Evolutionary conservation across 2,888 invertebrate species (phyloP), one percentile per base, ranked within the genome.

Genomic region (Herminia tarsipennalis): DNA sequence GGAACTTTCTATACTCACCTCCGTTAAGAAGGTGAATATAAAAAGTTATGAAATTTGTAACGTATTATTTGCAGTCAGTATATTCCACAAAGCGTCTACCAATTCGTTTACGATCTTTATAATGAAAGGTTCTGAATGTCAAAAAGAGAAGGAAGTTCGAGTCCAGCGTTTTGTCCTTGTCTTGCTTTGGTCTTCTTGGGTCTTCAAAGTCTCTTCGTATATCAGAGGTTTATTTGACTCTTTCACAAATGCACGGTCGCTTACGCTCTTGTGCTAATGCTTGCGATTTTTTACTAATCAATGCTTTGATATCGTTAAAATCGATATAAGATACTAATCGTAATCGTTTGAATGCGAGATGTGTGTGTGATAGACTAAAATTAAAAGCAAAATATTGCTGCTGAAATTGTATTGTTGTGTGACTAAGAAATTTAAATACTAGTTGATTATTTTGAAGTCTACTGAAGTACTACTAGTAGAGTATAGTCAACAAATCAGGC

Each of bases 131-230:
- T 77, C 45, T 86, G 86, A 80, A 53, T 82, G 81, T 65, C 66
- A 66, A 66, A 64, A 60, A 66, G 70, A 56, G 66, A 63, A 62
- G 58, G 58, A 66, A 67, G 68, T 49, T 64, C 53, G 25, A 61
- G 88, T 89, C 87, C 89, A 88, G 89, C 87, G 86, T 76, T 75
- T 60, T 69, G 68, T 69, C 60, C 62, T 65, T 65, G 60, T 64
- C 66, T 81, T 18, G 73, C 71, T 76, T 74, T 70, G 61, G 53
- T 75, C 60, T 72, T 58, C 60, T 18, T 59, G 76, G 74, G 76
- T 73, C 70, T 73, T 71, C 56, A 38, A 70, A 65, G 65, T 75
- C 72, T 80, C 70, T 78, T 69, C 61, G 52, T 80, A 75, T 76
- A 60, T 67, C 75, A 69, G 76, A 76, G 74, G 66, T 55, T 25